These are phyloP conservation scores for Ethmia dodecea DNA, from an alignment of 2,888 invertebrate genomes.

Conservation along the genomic window DNA sequence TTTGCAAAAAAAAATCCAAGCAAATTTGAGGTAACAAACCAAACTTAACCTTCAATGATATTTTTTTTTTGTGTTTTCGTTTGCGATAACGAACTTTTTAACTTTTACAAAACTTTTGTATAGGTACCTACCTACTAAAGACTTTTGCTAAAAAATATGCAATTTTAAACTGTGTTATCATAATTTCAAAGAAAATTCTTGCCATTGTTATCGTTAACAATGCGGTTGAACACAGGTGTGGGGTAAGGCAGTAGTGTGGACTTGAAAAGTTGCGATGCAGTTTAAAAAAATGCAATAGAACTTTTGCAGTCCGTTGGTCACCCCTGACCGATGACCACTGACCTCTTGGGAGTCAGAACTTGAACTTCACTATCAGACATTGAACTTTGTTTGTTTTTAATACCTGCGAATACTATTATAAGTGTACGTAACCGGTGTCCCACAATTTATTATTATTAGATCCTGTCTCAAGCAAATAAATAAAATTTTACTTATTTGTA, in stretches of 20 bases:
- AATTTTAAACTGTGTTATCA: constrained; percentile 7
- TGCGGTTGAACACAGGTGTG: constrained; percentile 34
- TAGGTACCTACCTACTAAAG: not conserved
- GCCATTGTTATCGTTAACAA: constrained; percentile 26
- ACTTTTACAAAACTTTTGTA: not conserved
- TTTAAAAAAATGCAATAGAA: constrained; percentile 5
- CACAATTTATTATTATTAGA: too few relatives aligned
- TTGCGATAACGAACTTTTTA: not conserved
- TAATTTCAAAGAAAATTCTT: constrained; percentile 20
- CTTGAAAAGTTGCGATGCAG: constrained; percentile 10
- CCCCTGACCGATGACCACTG: constrained; percentile 67
- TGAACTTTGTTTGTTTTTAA: constrained; percentile 39
- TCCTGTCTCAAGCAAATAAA: too few relatives aligned
- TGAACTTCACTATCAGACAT: constrained; percentile 43
- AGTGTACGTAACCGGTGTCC: too few relatives aligned
- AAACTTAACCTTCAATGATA: too few relatives aligned
- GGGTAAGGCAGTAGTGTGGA: constrained; percentile 28
- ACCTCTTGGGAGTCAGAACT: constrained; percentile 67
- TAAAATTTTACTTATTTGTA: too few relatives aligned
- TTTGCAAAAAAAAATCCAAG: too few relatives aligned
- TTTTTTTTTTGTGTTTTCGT: not conserved
- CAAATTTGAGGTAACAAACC: too few relatives aligned
- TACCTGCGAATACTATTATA: not conserved
- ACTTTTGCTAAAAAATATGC: not conserved
- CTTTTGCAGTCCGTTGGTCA: constrained; percentile 56